These are phyloP conservation scores for Ceriagrion tenellum DNA, from an alignment of 2,888 invertebrate species.

Conservation along the genomic window DNA sequence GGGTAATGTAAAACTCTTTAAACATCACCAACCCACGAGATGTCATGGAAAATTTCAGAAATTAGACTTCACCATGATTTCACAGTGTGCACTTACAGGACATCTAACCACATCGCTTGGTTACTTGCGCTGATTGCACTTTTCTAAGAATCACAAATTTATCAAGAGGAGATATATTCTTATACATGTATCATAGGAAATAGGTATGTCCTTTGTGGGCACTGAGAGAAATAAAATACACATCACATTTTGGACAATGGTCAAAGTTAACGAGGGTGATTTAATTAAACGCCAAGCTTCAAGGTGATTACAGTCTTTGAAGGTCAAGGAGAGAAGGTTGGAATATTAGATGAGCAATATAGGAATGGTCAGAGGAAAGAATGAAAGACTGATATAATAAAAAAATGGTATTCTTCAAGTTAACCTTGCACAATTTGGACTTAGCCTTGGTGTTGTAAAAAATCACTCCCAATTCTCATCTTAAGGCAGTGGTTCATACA, in stretches of 20 bases:
- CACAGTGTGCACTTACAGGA: constrained; percentile 19
- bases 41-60: constrained; percentile 9
- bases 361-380: constrained; percentile 28
- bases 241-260: neutral
- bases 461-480: constrained; percentile 10
- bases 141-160: neutral
- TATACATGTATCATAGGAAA: neutral
- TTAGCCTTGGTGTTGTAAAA: constrained; percentile 39
- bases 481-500: constrained; percentile 32
- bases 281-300: neutral
- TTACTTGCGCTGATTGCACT: constrained; percentile 1
- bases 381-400: constrained; percentile 16
- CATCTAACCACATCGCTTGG: constrained; percentile 29
- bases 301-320: neutral
- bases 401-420: neutral
- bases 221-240: neutral
- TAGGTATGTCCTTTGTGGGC: neutral
- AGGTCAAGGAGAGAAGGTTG: constrained; percentile 17
- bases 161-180: neutral
- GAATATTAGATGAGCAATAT: neutral
- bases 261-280: neutral
- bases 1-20: neutral
- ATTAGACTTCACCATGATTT: neutral
- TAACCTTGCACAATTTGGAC: constrained; percentile 24
- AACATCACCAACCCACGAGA: constrained; percentile 17